phyloP scores from a whole-genome alignment of 2,113 vertebrate genomes.

The Actenoides hombroni region DNA sequence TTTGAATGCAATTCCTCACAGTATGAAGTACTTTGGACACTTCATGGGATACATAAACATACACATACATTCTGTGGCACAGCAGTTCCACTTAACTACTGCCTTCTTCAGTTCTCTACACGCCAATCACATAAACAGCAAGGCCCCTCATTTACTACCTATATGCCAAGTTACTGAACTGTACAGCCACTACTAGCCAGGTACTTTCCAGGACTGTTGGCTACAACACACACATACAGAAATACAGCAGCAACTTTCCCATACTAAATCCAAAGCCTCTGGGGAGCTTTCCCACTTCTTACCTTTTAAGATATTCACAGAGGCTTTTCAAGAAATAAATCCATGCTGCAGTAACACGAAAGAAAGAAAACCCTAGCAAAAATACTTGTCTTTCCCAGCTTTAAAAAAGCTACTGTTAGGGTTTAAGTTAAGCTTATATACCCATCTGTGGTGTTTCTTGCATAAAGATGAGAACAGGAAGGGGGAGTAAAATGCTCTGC shows the following conservation, averaged over 20 bases:
- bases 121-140: accelerated
- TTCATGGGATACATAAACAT: neutral
- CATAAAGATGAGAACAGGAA: neutral
- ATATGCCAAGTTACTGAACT: neutral
- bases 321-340: neutral
- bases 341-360: neutral
- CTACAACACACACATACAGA: neutral
- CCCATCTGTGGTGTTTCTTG: neutral
- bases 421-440: neutral
- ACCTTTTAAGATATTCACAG: neutral
- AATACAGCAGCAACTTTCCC: neutral
- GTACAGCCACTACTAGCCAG: neutral
- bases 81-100: neutral
- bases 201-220: neutral
- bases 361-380: neutral
- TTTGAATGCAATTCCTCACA: neutral
- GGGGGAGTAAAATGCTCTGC: accelerated
- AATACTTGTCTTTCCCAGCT: neutral
- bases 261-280: neutral
- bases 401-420: neutral
- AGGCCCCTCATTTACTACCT: neutral
- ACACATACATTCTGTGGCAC: accelerated
- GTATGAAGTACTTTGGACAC: neutral
- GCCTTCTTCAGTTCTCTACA: neutral
- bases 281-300: neutral